Evolutionary conservation across 2,113 vertebrate species (phyloP).

Genomic region (Oryzias curvinotus): DNA sequence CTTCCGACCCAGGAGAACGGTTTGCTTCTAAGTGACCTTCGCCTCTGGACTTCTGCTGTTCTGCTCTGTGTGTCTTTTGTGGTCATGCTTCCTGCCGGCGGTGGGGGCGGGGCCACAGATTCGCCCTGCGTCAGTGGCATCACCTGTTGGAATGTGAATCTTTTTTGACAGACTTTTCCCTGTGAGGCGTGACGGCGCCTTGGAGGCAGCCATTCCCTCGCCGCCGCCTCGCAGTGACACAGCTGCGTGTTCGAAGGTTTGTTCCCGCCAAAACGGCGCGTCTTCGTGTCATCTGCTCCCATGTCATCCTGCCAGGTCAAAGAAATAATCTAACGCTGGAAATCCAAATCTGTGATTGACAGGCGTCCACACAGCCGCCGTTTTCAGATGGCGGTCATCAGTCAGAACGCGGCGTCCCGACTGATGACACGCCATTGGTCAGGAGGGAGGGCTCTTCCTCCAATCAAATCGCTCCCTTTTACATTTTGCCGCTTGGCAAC

Average conservation of each 20-base stretch:
- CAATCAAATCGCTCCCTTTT: no score
- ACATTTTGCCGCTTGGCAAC: no score
- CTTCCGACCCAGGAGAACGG: no score
- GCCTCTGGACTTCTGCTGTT: neutral
- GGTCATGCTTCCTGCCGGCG: neutral
- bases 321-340: no score
- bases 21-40: conserved; percentile 3
- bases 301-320: no score
- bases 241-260: neutral
- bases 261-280: neutral
- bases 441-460: no score
- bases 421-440: no score
- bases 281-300: neutral
- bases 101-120: no score
- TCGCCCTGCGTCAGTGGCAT: neutral
- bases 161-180: neutral
- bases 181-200: neutral
- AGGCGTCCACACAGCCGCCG: no score
- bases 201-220: neutral
- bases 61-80: conserved; percentile 13
- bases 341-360: no score
- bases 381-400: no score
- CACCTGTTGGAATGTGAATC: conserved; percentile 43
- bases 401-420: no score
- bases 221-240: neutral